These are phyloP conservation scores for Lemur catta DNA, from an alignment of 2,797 vertebrate species.

Conservation along the genomic window DNA sequence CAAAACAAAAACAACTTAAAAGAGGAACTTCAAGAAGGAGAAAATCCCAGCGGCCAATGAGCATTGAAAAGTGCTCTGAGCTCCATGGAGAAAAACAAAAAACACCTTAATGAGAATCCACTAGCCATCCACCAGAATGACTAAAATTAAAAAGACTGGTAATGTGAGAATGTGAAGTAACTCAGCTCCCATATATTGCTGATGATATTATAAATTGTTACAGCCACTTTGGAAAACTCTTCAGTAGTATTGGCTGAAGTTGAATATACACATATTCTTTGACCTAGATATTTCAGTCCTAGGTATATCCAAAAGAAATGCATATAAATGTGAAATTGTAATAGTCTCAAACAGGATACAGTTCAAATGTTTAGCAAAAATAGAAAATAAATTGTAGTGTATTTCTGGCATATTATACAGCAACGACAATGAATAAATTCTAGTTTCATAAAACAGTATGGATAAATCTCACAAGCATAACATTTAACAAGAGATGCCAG, in stretches of 20 bases:
- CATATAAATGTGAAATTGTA: neutral
- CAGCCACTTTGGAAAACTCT: neutral
- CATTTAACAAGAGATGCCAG: neutral
- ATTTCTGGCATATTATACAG: neutral
- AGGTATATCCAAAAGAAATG: neutral
- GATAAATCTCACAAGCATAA: neutral
- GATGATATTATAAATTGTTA: neutral
- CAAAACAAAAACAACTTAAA: neutral
- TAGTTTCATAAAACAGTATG: neutral
- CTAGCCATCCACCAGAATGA: neutral
- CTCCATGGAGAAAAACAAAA: neutral
- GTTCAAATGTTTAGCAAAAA: neutral
- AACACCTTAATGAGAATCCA: neutral
- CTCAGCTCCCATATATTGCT: neutral
- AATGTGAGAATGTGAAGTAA: neutral
- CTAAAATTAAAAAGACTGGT: neutral
- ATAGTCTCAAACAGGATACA: neutral
- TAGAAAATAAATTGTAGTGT: neutral
- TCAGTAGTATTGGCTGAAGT: neutral
- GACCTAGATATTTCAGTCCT: neutral
- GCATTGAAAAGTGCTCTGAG: neutral
- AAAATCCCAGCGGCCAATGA: neutral
- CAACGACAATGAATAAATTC: neutral
- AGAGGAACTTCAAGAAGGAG: neutral
- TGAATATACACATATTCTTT: neutral